Base-by-base conservation (phyloP, 1,140 invertebrate genomes). In the Littorina saxatilis region DNA sequence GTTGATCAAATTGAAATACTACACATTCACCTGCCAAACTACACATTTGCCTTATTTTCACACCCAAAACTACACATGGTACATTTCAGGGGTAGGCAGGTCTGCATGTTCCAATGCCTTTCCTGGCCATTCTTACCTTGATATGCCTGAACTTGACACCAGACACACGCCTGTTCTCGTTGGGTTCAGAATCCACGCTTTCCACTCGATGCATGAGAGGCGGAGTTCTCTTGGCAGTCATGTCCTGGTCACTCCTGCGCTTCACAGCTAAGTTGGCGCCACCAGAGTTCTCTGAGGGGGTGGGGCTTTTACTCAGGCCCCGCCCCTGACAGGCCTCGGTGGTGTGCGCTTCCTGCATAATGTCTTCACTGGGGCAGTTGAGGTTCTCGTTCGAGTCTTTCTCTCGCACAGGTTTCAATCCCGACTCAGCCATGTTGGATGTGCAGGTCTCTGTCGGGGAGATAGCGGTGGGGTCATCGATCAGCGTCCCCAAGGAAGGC, bases 361-460 rank as follows among this genome's bases (percentile, higher is more conserved):
- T 55, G 70, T 66, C 37, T 27, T 85, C 84, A 15, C 84, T 63
- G 40, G 87, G 83, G 79, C 86, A 88, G 80, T 87, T 89, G 27
- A 91, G 82, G 82, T 91, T 91, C 37, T 91, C 90, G 82, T 90
- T 90, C 1, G 89, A 90, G 84, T 90, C 89, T 85, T 87, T 90
- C 79, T 90, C 90, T 75, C 77, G 78, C 27, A 83, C 81, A n/a
- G 81, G 66, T 68, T 82, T 83, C 68, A 81, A 82, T 70, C 83
- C 81, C 7, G 52, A 52, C 23, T 85, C 68, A 35, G 66, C 66
- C 2, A 43, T 20, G 58, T 79, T 79, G 11, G 76, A 72, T 35
- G 68, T 50, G 68, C 29, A 43, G 47, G 27, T 74, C 35, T 77
- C 39, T 39, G 39, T 66, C 27, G 50, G 82, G 55, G 52, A 78